Evolutionary conservation across 2,797 vertebrate species (phyloP), one percentile per base, ranked within the genome.

Genomic region (Sebastes vulpes): DNA sequence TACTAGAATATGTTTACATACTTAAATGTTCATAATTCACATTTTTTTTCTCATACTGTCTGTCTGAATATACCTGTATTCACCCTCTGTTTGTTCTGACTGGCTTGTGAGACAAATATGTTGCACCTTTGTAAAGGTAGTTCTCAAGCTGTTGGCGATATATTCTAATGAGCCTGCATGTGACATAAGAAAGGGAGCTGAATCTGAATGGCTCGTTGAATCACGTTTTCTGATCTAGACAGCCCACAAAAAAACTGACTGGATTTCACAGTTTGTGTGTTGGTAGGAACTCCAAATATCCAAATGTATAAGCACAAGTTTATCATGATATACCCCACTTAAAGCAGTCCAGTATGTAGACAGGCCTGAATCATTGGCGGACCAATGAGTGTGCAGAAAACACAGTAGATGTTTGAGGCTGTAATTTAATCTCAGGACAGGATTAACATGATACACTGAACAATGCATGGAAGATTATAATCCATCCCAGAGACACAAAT

Each of bases 341-440:
- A 61, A 16, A 35, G 12, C 16, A 35, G 54, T 7, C 59, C 7
- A 46, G 2, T 10, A 28, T 61, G 0, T 23, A 14, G 32, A 26
- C 38, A 28, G 7, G 18, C 5, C 21, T 26, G 35, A 68, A 46
- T 64, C 2, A 31, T 3, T 12, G n/a, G 16, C 56, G 54, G 25
- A 53, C 11, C 12, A 18, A 28, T n/a, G 42, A 46, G 42, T 46
- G 14, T 18, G 42, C 42, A 46, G 16, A 46, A 46, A 48, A 26
- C 8, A 18, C 2, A 6, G 21, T 20, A 9, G 0, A 4, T 56
- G 29, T 42, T 52, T 60, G 20, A 52, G 5, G 5, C 54, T 48
- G 14, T 35, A 25, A 72, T 65, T 50, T 50, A 63, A 75, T 71
- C 63, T 68, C 71, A 59, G 31, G 42, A 69, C 32, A n/a, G 77